A percentile compares a stretch with the other conserved stretches of the same genome.
phyloP scores from a whole-genome alignment of 64 coral and sea anemone species.

The Cladopsammia gracilis region DNA sequence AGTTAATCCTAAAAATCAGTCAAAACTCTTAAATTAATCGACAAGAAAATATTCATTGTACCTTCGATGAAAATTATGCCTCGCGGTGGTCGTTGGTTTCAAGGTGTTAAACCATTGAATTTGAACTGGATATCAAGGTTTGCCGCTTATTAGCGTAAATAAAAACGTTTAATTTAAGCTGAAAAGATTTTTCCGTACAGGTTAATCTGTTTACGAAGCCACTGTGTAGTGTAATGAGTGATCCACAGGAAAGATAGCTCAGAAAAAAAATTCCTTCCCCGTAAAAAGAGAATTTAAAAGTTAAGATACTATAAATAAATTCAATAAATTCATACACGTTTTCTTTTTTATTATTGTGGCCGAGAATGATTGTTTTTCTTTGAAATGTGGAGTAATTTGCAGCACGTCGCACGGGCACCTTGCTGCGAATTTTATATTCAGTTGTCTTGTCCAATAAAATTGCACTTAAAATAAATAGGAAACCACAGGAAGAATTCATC shows the following conservation, averaged over 20 bases:
- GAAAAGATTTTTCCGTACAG: background rate
- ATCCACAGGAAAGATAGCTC: background rate
- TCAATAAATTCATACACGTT: too few relatives aligned
- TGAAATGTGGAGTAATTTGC: background rate
- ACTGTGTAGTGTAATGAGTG: background rate
- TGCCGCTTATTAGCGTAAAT: constrained; percentile 34
- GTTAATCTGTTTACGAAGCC: constrained; percentile 5
- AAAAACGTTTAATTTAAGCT: constrained; percentile 40
- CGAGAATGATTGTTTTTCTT: constrained; percentile 18
- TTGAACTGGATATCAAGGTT: constrained; percentile 20
- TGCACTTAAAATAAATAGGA: background rate
- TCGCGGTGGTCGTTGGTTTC: background rate
- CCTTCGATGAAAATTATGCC: background rate
- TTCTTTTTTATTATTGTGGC: background rate
- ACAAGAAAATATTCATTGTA: background rate
- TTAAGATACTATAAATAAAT: too few relatives aligned
- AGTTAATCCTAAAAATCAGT: background rate
- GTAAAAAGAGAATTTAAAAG: background rate
- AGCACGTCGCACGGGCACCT: background rate
- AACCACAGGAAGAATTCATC: background rate
- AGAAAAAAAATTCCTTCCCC: background rate
- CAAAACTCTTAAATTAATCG: too few relatives aligned
- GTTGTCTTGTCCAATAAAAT: constrained; percentile 6
- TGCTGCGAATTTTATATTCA: background rate
- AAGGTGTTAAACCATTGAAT: constrained; percentile 49